Evolutionary conservation across 2,888 invertebrate genomes (phyloP), one percentile per base, ranked within the genome.

Genomic region (Ophioninae sp.): DNA sequence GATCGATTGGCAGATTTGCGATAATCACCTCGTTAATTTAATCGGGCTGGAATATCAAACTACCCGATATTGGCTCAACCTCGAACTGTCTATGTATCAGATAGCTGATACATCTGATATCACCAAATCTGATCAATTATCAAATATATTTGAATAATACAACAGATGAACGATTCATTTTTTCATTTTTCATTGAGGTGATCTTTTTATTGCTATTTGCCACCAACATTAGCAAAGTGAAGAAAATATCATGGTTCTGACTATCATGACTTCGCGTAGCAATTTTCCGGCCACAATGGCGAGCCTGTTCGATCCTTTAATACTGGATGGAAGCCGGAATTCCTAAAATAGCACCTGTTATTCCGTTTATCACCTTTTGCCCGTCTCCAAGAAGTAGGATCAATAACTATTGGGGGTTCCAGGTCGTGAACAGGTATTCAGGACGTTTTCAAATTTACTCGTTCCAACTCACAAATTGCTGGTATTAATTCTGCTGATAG

Each of bases 1-100:
- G 56, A 56, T 71, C 64, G 69, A 69, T 74, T 69, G 69, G 39
- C 75, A 63, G 64, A 69, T 69, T 75, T 39, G 39, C 73, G 65
- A 75, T 69, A 69, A 80, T 73, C 23, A 69, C 51, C 63, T 80
- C 68, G 41, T 80, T 75, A 56, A 75, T 75, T 63, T 58, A 59
- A 64, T 75, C 69, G 6, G 13, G 61, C 44, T 41, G 13, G 61
- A n/a, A 64, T 69, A 69, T 80, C 39, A 69, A 75, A 69, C 39
- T n/a, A 20, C 3, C 69, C 56, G 68, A 22, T 69, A 37, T 39
- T 72, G 20, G 39, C 72, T 20, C 65, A 30, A 23, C 41, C 41
- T 58, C 56, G 10, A 8, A 7, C 22, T 39, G 37, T 56, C 56
- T 17, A 6, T 3, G 17, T 22, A 23, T 44, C 6, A 37, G 44